Evolutionary conservation across 2,113 vertebrate genomes (phyloP).

Genomic region (Raja brachyura): DNA sequence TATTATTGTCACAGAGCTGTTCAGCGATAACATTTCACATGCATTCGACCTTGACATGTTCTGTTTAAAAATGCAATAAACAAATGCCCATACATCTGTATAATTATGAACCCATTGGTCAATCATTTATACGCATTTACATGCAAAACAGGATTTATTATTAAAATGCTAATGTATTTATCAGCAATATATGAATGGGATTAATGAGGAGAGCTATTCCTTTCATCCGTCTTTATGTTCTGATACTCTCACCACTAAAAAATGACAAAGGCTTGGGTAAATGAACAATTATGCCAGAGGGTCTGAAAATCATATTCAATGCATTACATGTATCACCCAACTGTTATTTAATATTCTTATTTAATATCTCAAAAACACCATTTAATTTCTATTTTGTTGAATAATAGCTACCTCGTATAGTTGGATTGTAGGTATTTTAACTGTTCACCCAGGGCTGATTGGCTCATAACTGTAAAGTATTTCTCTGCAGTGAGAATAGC

Average conservation of each 20-base stretch:
- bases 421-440: neutral
- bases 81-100: no score
- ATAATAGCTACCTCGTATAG: neutral
- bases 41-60: no score
- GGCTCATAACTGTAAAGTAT: neutral
- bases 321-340: neutral
- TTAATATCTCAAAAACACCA: neutral
- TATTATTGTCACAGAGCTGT: no score
- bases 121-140: neutral
- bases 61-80: no score
- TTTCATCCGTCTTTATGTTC: neutral
- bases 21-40: no score
- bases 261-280: neutral
- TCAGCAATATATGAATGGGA: neutral
- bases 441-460: neutral
- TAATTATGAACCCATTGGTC: neutral
- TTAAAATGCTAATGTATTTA: neutral
- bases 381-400: slow-evolving; percentile 15
- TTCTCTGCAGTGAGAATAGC: neutral
- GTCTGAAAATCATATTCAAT: neutral
- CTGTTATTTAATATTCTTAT: neutral
- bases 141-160: neutral
- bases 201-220: neutral
- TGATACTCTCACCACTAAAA: neutral
- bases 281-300: neutral